Conservation (phyloP, 2,113 vertebrate genomes). For the Dipodomys spectabilis region DNA sequence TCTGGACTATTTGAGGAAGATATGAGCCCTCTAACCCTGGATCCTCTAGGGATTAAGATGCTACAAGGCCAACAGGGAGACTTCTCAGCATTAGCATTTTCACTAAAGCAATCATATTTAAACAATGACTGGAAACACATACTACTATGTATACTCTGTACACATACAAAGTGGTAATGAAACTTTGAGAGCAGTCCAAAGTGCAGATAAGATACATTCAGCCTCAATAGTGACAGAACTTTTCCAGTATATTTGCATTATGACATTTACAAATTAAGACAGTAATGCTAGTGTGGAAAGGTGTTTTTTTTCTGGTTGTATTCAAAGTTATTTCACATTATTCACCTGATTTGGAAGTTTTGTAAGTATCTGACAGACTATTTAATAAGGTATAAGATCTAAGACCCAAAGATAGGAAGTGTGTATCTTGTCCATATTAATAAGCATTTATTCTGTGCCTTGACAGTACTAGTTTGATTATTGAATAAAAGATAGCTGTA, state of each 20-base stretch:
- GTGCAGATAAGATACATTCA: background rate
- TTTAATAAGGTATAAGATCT: background rate
- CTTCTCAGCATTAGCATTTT: background rate
- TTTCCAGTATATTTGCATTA: background rate
- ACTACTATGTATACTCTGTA: background rate
- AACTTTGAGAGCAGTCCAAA: background rate
- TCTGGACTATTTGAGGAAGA: background rate
- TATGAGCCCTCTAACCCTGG: background rate
- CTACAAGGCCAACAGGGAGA: background rate
- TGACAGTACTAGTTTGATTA: background rate
- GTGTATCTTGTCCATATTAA: background rate
- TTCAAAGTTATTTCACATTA: constrained; percentile 25
- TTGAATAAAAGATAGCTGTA: background rate
- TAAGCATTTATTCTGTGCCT: background rate
- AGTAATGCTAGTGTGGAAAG: background rate
- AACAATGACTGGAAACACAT: no score
- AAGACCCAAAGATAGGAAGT: constrained; percentile 13
- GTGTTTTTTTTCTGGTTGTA: background rate
- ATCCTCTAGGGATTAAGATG: background rate
- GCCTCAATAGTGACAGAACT: background rate
- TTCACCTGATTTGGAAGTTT: constrained; percentile 25
- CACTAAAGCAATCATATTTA: background rate
- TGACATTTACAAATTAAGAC: background rate
- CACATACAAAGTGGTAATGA: background rate
- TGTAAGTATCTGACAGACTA: background rate